phyloP scores from a whole-genome alignment of 2,888 invertebrate genomes.

The Chalcis sispes region DNA sequence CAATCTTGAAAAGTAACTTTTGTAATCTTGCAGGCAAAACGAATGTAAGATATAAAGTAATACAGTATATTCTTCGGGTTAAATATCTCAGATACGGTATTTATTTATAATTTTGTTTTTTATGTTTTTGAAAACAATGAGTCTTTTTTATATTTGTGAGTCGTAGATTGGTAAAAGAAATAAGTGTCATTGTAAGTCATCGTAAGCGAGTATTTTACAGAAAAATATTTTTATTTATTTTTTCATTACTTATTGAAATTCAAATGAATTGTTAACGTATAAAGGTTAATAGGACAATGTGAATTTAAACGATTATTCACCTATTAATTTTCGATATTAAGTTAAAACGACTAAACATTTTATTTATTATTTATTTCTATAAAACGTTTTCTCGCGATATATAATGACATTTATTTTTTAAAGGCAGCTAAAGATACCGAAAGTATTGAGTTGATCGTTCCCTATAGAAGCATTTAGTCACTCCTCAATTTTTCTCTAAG shows the following conservation, averaged over 20 bases:
- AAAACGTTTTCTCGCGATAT: slow-evolving; percentile 12
- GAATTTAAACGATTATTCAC: too few species aligned
- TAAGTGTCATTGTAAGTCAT: slow-evolving; percentile 33
- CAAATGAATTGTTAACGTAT: too few species aligned
- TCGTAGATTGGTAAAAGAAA: slow-evolving; percentile 18
- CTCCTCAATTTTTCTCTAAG: slow-evolving; percentile 32
- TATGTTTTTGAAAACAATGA: slow-evolving; percentile 30
- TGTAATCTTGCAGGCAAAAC: slow-evolving; percentile 1
- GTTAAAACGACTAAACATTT: neutral
- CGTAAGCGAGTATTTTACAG: neutral
- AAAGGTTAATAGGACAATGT: too few species aligned
- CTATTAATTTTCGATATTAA: neutral
- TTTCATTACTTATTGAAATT: too few species aligned
- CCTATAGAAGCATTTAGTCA: slow-evolving; percentile 53
- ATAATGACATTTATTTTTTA: neutral
- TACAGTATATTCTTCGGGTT: slow-evolving; percentile 19
- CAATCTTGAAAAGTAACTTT: neutral
- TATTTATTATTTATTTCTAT: neutral
- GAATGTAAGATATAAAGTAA: slow-evolving; percentile 37
- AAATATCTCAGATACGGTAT: slow-evolving; percentile 8
- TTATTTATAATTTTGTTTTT: slow-evolving; percentile 16
- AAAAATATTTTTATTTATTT: too few species aligned
- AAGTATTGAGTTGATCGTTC: slow-evolving; percentile 53
- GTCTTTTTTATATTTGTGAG: slow-evolving; percentile 4
- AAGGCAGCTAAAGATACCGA: slow-evolving; percentile 38